These are phyloP conservation scores for Girardia tigrina DNA, from an alignment of 2,888 invertebrate genomes.

Conservation along the genomic window DNA sequence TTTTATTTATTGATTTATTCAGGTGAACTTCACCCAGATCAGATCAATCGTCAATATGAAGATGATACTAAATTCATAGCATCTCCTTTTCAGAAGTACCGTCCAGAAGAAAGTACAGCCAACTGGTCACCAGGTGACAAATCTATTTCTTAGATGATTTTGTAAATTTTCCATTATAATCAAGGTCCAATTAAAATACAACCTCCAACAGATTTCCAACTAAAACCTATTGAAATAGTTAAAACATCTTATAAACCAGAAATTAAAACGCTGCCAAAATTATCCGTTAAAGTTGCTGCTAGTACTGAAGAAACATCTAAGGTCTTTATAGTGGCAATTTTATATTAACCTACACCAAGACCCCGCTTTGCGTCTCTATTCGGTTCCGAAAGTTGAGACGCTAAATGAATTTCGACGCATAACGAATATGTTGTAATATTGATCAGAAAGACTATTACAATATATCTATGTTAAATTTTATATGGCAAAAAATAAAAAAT, in stretches of 20 bases:
- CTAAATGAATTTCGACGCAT: no score
- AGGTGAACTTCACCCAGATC: no score
- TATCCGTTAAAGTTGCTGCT: not conserved
- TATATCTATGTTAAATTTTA: no score
- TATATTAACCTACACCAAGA: no score
- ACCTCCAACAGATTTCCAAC: constrained; percentile 32
- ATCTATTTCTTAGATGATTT: not conserved
- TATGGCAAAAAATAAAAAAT: no score
- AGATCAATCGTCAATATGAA: not conserved
- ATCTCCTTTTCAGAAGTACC: constrained; percentile 28
- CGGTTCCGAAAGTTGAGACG: no score
- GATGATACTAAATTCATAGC: not conserved
- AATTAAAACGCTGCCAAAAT: constrained; percentile 5
- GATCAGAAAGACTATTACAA: no score
- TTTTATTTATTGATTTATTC: no score
- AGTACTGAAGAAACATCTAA: constrained; percentile 25
- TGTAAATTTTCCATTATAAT: not conserved
- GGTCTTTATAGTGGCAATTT: no score
- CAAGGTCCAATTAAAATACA: constrained; percentile 27
- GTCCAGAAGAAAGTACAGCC: constrained; percentile 35
- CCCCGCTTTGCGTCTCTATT: no score
- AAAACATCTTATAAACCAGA: constrained; percentile 5
- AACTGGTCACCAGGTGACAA: constrained; percentile 31
- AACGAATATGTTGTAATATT: no score
- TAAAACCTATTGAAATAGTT: constrained; percentile 25